These are phyloP conservation scores for Colaptes auratus DNA, from an alignment of 2,113 vertebrate species.

Conservation along the genomic window DNA sequence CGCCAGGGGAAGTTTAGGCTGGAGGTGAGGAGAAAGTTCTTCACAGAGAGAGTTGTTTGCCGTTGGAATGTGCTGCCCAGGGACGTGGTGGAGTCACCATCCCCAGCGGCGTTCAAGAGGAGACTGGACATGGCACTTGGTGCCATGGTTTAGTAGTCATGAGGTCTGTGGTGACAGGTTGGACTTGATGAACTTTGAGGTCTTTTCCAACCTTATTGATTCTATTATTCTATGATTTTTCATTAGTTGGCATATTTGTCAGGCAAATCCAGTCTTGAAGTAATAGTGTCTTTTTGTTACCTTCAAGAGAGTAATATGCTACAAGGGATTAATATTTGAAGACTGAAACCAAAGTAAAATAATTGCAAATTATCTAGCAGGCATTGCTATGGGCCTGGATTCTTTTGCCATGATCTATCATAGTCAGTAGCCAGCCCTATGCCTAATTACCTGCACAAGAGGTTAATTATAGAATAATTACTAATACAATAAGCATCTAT, in stretches of 20 bases:
- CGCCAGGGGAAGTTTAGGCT: no score
- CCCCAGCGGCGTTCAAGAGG: no score
- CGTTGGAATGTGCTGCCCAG: no score
- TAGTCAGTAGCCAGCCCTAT: background rate
- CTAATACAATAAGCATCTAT: background rate
- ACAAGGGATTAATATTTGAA: conserved; percentile 36
- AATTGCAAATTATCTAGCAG: background rate
- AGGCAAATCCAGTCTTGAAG: background rate
- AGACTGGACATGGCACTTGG: no score
- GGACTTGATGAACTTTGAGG: no score
- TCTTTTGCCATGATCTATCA: background rate
- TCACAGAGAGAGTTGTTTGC: no score
- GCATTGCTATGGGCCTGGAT: background rate
- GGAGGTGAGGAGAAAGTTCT: no score
- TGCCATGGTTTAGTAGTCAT: no score
- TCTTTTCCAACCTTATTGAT: no score
- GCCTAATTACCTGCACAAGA: background rate
- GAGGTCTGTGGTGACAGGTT: no score
- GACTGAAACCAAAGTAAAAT: conserved; percentile 5
- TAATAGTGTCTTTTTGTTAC: background rate
- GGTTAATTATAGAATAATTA: background rate
- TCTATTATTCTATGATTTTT: background rate
- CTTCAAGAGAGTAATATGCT: background rate
- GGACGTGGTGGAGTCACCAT: no score
- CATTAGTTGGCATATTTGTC: background rate